phyloP scores from a whole-genome alignment of 2,113 vertebrate genomes.

The Trogon surrucura region DNA sequence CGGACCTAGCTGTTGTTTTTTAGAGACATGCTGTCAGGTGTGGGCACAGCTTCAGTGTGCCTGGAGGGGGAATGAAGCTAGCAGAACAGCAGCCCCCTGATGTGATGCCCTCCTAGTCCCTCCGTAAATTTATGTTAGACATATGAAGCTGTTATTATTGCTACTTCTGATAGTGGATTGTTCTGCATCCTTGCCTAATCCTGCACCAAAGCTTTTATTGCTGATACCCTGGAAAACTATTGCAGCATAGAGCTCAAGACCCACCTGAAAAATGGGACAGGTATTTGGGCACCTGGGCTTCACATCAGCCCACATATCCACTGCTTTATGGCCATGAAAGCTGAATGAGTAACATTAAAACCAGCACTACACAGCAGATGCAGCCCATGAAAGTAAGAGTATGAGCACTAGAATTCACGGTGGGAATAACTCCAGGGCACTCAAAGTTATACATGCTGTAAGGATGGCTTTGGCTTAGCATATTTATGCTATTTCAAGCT shows the following conservation, averaged over 20 bases:
- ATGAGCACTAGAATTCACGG: not conserved
- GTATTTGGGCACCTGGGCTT: not conserved
- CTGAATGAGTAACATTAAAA: not conserved
- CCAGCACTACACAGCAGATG: not conserved
- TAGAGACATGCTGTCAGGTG: not conserved
- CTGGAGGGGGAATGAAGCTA: not conserved
- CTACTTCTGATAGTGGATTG: not conserved
- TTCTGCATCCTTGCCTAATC: not conserved
- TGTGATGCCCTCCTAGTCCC: not conserved
- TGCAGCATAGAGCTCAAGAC: not conserved
- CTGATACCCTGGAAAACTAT: not conserved
- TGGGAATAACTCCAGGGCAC: not conserved
- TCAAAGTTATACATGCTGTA: not conserved
- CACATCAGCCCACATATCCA: not conserved
- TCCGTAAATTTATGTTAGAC: not conserved
- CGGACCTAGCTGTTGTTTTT: not conserved
- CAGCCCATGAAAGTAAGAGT: not conserved
- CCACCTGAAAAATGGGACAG: not conserved
- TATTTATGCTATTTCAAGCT: not conserved
- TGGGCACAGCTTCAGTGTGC: not conserved
- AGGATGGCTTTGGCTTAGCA: not conserved
- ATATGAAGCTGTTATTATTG: not conserved
- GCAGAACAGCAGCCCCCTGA: not conserved
- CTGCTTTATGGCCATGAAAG: not conserved
- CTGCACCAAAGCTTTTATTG: not conserved